Evolutionary conservation across 1,140 invertebrate species (phyloP), one percentile per base, ranked within the genome.

Genomic region (Leguminivora glycinivorella): DNA sequence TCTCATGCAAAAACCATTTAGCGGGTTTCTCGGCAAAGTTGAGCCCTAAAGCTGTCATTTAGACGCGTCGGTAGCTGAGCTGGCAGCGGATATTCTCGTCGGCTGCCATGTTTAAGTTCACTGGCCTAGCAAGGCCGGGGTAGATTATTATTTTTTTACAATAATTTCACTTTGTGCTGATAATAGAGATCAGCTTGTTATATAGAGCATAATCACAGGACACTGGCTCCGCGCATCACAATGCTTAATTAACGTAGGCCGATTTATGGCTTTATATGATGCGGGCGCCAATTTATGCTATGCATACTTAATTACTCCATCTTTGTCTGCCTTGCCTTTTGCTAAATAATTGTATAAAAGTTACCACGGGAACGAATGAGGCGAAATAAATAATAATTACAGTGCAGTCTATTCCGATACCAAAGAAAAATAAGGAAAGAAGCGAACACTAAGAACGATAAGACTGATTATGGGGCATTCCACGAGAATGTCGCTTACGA

Each of bases 71-170:
- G 24, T 63, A 34, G 14, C 58, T 63, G 31, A 63, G 58, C 22
- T 31, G 58, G 58, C 58, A 34, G 26, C 58, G 58, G 58, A 63
- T 63, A 63, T 63, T 63, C 58, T 63, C 58, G 58, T 34, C 26
- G 56, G 56, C 24, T 60, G 58, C 58, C 58, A 63, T 29, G 58
- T 34, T 63, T 29, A 60, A 63, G 75, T 72, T 77, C 71, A 77
- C 29, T 68, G 73, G 70, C 66, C 66, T 9, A 17, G 17, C 31
- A 67, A 67, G 66, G 66, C 43, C 66, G 19, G 29, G 19, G 24
- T 63, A 17, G 29, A 29, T 60, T 14, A 63, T 3, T 34, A 31
- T 63, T 34, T 34, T 67, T 67, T 67, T 40, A 40, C 34, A 67
- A 25, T 67, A 5, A 19, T 17, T 67, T 67, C 63, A 67, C 66